A percentile compares a stretch with the other conserved stretches of the same genome.
phyloP scores from a whole-genome alignment of 2,797 vertebrate species.

The Emys orbicularis region DNA sequence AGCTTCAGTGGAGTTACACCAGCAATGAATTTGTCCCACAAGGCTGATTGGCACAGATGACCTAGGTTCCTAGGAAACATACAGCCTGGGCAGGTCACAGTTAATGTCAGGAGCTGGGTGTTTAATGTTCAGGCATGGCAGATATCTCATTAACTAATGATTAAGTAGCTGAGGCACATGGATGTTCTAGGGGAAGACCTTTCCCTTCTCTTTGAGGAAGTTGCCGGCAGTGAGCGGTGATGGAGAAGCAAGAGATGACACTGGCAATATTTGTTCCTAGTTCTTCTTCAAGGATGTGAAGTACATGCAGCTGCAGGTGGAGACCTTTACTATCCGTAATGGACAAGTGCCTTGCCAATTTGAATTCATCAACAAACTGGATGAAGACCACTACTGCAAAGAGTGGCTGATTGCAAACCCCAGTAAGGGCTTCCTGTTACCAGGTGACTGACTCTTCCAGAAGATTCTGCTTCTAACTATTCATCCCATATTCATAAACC shows the following conservation, averaged over 20 bases:
- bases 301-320: constrained; percentile 93
- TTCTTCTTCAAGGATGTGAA: constrained; percentile 93
- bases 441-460: constrained; percentile 85
- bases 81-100: background rate
- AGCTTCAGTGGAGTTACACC: background rate
- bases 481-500: background rate
- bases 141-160: constrained; percentile 22
- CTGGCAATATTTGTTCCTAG: constrained; percentile 77
- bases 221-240: background rate
- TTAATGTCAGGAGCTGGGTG: background rate
- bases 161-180: constrained; percentile 9
- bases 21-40: constrained; percentile 19
- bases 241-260: background rate
- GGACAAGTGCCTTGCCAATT: constrained; percentile 97
- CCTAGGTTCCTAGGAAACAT: background rate
- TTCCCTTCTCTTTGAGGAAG: background rate
- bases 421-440: constrained; percentile 90
- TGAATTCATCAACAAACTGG: constrained; percentile 95
- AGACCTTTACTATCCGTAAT: constrained; percentile 89
- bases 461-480: background rate
- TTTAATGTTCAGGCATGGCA: background rate
- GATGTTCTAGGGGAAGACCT: background rate
- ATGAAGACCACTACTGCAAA: constrained; percentile 92
- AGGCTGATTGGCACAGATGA: background rate
- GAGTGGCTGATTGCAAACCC: constrained; percentile 93